Conservation (phyloP, 2,797 vertebrate genomes). For the Myotis pilosus region DNA sequence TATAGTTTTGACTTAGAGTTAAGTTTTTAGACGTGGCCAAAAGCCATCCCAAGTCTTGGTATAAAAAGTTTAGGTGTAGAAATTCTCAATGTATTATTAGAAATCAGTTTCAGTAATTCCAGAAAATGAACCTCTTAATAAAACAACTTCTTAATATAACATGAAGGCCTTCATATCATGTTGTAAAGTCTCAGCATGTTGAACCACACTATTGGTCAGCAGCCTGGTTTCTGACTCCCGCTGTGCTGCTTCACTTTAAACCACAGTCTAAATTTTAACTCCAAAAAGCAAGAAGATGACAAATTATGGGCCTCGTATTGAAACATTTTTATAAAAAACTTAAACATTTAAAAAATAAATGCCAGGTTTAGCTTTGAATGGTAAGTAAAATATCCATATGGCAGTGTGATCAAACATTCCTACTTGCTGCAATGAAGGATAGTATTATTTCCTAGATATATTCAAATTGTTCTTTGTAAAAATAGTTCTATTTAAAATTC, state of each 20-base stretch:
- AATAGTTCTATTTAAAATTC: slow-evolving; percentile 54
- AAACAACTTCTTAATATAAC: neutral
- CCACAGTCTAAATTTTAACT: neutral
- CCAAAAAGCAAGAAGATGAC: neutral
- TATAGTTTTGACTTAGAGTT: neutral
- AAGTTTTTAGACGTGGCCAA: neutral
- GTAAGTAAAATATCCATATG: slow-evolving; percentile 46
- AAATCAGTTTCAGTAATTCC: neutral
- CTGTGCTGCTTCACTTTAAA: neutral
- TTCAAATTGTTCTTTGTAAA: slow-evolving; percentile 23
- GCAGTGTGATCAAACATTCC: slow-evolving; percentile 43
- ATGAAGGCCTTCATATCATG: neutral
- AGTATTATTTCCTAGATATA: slow-evolving; percentile 27
- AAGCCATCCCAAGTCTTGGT: neutral
- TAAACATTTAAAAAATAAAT: neutral
- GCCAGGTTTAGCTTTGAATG: slow-evolving; percentile 1
- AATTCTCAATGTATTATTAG: neutral
- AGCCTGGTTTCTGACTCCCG: neutral
- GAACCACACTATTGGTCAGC: neutral
- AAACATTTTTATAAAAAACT: slow-evolving; percentile 50
- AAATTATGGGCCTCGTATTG: neutral
- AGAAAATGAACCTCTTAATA: neutral
- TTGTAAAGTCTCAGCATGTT: neutral
- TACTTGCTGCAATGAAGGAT: slow-evolving; percentile 19
- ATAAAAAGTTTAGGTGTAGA: neutral